Evolutionary conservation across 1,140 invertebrate species (phyloP), one percentile per base, ranked within the genome.

Genomic region (Drosophila seguyi): DNA sequence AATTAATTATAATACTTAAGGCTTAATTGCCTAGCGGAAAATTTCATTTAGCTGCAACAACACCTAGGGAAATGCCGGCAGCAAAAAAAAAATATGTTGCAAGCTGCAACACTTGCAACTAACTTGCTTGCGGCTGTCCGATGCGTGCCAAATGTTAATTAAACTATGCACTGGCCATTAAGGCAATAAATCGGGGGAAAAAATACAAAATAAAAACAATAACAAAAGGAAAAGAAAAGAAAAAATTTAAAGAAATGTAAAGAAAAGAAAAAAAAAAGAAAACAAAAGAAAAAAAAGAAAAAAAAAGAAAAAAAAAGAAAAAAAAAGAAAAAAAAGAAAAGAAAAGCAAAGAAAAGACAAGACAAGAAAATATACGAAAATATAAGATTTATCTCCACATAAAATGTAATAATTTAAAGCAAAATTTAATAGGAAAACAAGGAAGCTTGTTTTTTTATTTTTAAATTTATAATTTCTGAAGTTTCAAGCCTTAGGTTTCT

Each of bases 31-130:
- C 66, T 88, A 79, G 84, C 79, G 83, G 79, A 56, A 83, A 87
- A 86, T 86, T 88, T 67, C 52, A 83, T 87, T 81, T 86, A 86
- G 44, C 44, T 87, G 75, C 83, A 86, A 86, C 82, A 86, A 75
- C 82, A 75, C 82, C 83, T 56, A 61, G 45, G 44, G 36, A 74
- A 74, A 67, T 75, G 59, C 57, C 27, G 66, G 72, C 38, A 44
- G 45, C 39, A 13, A 25, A 47, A 38, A 29, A 13, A 38, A 56
- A 38, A 29, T n/a, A n/a, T 31, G 45, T 36, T 68, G 79, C 25
- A 39, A 58, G 29, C 38, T 39, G 20, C 29, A 27, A 20, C 27
- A 13, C 27, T 20, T 42, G 60, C 45, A 34, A 25, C 36, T 14
- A 18, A 65, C 38, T 45, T 45, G 20, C 38, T 45, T 45, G 20